Evolutionary conservation across 2,797 vertebrate genomes (phyloP).

Genomic region (Eremophila alpestris): DNA sequence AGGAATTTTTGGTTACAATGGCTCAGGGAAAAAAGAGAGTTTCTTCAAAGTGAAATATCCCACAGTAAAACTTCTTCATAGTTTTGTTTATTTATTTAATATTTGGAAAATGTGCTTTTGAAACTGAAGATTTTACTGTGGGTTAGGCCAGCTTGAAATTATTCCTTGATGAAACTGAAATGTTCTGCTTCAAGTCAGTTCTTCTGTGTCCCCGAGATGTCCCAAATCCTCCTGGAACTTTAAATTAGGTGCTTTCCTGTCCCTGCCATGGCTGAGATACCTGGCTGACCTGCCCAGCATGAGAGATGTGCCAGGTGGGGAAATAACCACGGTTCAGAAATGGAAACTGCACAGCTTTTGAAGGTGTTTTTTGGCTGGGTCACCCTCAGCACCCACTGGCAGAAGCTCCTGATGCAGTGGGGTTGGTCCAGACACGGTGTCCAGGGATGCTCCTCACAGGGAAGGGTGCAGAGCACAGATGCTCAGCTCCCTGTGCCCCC

Average conservation of each 20-base stretch:
- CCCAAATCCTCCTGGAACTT: not conserved
- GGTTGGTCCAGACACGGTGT: not conserved
- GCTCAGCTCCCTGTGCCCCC: not conserved
- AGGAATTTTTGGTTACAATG: not conserved
- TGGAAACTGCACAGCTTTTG: not conserved
- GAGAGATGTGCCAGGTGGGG: not conserved
- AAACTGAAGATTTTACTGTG: not conserved
- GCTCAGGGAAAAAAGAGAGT: not conserved
- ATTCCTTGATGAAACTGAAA: not conserved
- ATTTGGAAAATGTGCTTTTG: not conserved
- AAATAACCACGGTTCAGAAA: not conserved
- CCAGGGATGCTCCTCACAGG: not conserved
- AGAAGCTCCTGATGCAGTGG: not conserved
- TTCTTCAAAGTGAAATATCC: not conserved
- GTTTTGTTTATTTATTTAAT: not conserved
- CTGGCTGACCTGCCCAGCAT: not conserved
- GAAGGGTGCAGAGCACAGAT: not conserved
- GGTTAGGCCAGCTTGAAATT: not conserved
- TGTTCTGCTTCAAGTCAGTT: not conserved
- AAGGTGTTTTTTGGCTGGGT: not conserved
- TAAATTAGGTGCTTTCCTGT: not conserved
- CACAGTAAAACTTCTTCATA: not conserved
- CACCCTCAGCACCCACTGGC: not conserved
- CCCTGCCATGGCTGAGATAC: not conserved
- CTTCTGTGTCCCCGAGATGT: accelerated